A percentile compares a stretch with the other conserved stretches of the same genome.
Evolutionary conservation across 2,113 vertebrate species (phyloP).

Genomic region (Pseudolaguvia tuberculata): DNA sequence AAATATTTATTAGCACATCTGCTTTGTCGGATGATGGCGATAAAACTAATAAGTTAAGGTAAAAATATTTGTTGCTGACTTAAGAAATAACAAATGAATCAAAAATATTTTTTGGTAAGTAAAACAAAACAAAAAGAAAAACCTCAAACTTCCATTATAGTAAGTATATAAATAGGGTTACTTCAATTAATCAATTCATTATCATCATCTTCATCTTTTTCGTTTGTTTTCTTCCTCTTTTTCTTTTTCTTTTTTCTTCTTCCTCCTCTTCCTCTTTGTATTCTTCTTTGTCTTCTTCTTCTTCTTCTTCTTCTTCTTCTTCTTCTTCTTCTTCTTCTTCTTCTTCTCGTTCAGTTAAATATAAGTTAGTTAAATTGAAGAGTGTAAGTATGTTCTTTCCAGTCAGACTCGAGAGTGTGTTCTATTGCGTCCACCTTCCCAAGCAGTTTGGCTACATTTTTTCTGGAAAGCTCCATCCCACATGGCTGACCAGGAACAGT

Average conservation of each 20-base stretch:
- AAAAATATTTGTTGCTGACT: background rate
- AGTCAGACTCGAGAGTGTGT: background rate
- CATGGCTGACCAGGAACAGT: constrained; percentile 29
- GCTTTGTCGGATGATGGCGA: background rate
- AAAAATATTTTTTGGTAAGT: background rate
- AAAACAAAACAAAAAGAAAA: background rate
- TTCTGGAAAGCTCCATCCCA: constrained; percentile 18
- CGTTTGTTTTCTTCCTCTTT: background rate
- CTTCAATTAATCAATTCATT: too few species aligned
- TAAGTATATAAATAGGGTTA: background rate
- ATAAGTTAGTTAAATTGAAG: background rate
- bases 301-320: too few species aligned
- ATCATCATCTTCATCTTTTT: background rate
- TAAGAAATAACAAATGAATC: background rate
- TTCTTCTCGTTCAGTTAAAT: background rate
- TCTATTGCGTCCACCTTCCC: constrained; percentile 1
- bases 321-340: too few species aligned
- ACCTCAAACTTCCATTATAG: background rate
- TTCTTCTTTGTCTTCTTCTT: too few species aligned
- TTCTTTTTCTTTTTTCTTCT: background rate
- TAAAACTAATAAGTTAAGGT: too few species aligned
- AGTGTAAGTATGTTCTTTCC: background rate
- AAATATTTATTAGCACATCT: too few species aligned
- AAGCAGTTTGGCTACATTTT: background rate
- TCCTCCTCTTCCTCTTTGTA: too few species aligned